Evolutionary conservation across 2,113 vertebrate genomes (phyloP), one percentile per base, ranked within the genome.

Genomic region (Sialia sialis): DNA sequence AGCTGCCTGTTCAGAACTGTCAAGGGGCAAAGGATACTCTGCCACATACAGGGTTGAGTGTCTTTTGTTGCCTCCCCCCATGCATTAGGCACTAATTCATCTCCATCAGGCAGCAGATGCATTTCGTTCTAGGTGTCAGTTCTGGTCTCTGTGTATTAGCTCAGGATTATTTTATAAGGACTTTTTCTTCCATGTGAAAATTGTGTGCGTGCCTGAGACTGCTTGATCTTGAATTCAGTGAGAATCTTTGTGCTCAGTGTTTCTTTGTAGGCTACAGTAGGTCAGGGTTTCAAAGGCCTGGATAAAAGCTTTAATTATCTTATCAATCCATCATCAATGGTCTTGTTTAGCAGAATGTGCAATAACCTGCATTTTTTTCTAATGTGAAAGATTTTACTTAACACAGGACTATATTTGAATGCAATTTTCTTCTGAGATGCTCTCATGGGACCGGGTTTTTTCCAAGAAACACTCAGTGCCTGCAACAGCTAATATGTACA

Each of bases 51-150:
- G 20, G 4, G 4, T 3, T 72, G 39, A 22, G 36, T 19, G 8
- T 13, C 30, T 73, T 38, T 27, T 3, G 4, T 5, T 11, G 11
- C 18, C 7, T 12, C 6, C 11, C 29, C 4, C 4, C 0, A 3
- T 18, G 9, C 5, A 8, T 21, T 23, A 32, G 6, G 10, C 19
- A 13, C 15, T 32, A 48, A 30, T 43, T 85, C n/a, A 85, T 21
- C 27, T 69, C 29, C 13, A 30, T 56, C n/a, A 20, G 11, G 29
- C 39, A 74, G 20, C 38, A 83, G 38, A 52, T 18, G 27, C 16
- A 20, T 73, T 83, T 38, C 1, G 1, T 69, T 88, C 44, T 44
- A 59, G 58, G 17, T 64, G 22, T 49, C 30, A 29, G 30, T 29
- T 80, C 44, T 76, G 63, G 26, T 75, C n/a, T 79, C 60, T 13